Evolutionary conservation across 2,888 invertebrate genomes (phyloP), one percentile per base, ranked within the genome.

Genomic region (Lagria hirta): DNA sequence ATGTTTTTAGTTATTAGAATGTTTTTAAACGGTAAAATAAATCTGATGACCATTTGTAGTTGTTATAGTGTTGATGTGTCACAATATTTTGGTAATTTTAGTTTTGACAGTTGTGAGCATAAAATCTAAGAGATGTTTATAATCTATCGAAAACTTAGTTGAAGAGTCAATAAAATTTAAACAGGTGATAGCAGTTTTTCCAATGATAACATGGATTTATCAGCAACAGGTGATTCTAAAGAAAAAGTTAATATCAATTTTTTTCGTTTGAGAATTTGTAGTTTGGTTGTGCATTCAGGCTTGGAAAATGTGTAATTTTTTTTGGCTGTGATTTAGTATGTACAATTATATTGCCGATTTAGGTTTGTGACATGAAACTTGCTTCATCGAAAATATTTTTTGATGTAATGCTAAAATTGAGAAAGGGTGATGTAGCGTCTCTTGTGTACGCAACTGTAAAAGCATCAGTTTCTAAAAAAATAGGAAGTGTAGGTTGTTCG

Each of bases 11-110:
- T 43, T 29, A 20, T 2, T 20, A 26, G 20, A 8, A 17, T 27
- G 18, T n/a, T 20, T 12, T 3, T 29, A n/a, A n/a, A n/a, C n/a
- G n/a, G n/a, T n/a, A n/a, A n/a, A n/a, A n/a, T 8, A 20, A 20
- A 14, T 28, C 37, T 2, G 26, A 41, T 22, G 15, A n/a, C 20
- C 12, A n/a, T 30, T 42, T 20, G 15, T 16, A 29, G 16, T 27
- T 13, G 2, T 23, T 3, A 7, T 33, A 3, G 2, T 24, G 24
- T 26, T 40, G 30, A 24, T 40, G 8, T 20, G 12, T 16, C 12
- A 40, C 32, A 32, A 18, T 40, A 6, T 41, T 33, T 21, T 29
- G 2, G 43, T 38, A 26, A 27, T 22, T 29, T 15, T 36, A 6
- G 15, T 29, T 43, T 44, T 41, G 11, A 45, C n/a, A n/a, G n/a